phyloP scores from a whole-genome alignment of 2,113 vertebrate genomes.

The Buteo buteo region DNA sequence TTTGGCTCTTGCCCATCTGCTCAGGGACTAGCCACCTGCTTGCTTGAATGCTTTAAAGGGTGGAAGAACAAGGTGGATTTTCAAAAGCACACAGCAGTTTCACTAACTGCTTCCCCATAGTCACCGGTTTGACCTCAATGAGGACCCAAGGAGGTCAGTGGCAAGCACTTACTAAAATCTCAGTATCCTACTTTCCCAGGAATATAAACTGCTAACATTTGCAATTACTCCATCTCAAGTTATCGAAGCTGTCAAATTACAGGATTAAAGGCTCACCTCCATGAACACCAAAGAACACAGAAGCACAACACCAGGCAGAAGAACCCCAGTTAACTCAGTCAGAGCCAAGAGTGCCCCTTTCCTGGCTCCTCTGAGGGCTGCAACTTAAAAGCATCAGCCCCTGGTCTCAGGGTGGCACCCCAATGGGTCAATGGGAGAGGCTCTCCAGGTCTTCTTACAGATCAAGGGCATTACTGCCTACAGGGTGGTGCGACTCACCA shows the following conservation, averaged over 20 bases:
- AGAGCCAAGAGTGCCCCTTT: not conserved
- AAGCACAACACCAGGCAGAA: not conserved
- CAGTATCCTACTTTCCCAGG: not conserved
- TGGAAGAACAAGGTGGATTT: not conserved
- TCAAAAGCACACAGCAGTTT: not conserved
- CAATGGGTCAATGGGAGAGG: not conserved
- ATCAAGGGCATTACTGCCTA: not conserved
- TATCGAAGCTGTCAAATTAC: not conserved
- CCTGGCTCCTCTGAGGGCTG: not conserved
- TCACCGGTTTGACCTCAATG: not conserved
- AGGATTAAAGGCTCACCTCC: conserved; percentile 2
- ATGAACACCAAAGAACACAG: not conserved
- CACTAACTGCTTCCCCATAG: not conserved
- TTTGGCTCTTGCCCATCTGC: conserved; percentile 8
- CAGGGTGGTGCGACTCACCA: not conserved
- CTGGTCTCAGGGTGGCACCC: not conserved
- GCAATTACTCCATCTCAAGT: not conserved
- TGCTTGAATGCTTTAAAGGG: not conserved
- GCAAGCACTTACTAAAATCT: not conserved
- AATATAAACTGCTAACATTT: not conserved
- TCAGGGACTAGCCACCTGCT: conserved; percentile 38
- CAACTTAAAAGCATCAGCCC: not conserved
- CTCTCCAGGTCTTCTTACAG: not conserved
- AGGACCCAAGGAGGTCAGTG: not conserved
- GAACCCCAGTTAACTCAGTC: not conserved